phyloP scores from a whole-genome alignment of 2,113 vertebrate species.

The Rhabdomys dilectus region DNA sequence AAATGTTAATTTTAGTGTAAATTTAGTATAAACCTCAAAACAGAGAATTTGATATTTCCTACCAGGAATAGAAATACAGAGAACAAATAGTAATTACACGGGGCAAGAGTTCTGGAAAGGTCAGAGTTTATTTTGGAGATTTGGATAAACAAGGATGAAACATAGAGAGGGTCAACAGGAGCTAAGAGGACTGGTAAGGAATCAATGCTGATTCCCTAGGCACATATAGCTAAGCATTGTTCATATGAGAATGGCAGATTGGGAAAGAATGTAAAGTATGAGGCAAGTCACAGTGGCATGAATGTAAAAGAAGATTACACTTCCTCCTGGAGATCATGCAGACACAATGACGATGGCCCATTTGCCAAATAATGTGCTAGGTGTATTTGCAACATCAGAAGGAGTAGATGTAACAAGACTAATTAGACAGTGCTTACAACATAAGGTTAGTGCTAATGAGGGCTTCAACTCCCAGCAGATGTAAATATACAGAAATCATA shows the following conservation, averaged over 20 bases:
- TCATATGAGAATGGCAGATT: background rate
- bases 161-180: background rate
- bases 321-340: background rate
- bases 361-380: background rate
- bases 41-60: background rate
- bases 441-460: background rate
- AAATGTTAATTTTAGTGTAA: background rate
- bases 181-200: fast-evolving
- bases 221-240: background rate
- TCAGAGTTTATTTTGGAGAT: background rate
- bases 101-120: background rate
- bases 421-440: background rate
- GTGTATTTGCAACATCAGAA: background rate
- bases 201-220: background rate
- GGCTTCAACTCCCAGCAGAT: background rate
- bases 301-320: background rate
- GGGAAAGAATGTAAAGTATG: background rate
- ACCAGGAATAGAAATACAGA: background rate
- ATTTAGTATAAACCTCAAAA: background rate
- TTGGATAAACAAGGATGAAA: background rate
- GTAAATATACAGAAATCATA: background rate
- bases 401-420: background rate
- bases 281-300: background rate
- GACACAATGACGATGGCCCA: background rate
- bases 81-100: background rate